Evolutionary conservation across 2,888 invertebrate species (phyloP), one percentile per base, ranked within the genome.

Genomic region (Zele albiditarsus): DNA sequence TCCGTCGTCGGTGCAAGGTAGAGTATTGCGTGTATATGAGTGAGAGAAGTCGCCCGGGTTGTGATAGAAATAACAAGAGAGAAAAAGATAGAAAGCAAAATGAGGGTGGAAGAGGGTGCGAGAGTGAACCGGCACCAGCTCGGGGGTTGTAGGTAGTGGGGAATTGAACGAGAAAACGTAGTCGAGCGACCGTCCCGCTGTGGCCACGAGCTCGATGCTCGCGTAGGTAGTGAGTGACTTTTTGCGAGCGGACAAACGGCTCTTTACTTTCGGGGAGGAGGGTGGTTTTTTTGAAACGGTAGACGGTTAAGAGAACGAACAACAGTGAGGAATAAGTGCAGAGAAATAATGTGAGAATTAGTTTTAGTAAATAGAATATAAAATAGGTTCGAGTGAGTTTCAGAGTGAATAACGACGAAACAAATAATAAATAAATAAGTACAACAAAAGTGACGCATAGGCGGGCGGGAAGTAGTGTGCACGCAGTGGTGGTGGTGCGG

Each of bases 151-250:
- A 63, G 14, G 46, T 57, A 60, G 75, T 74, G 70, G 70, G 63
- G 76, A 80, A 65, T 65, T 70, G 71, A 85, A 82, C 84, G 83
- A 85, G 86, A 84, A 81, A 85, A 84, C 85, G 85, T 85, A 89
- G 89, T 89, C 87, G 87, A 88, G 88, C 86, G 88, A 88, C 83
- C 87, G 88, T 88, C 87, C 87, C 88, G 88, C 87, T 88, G 88
- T 87, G 86, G 85, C 86, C 86, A 87, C 88, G 87, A 87, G 87
- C 88, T 87, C 84, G 81, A 82, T 82, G 84, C 84, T 84, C 88
- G 85, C 84, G 87, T 87, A 86, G 87, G 86, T 88, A 87, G 86
- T 86, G 86, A 85, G 85, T 86, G 85, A 87, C 81, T 82, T 84
- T 79, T 81, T 81, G 79, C 81, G 81, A 83, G 79, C 79, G 82